These are phyloP conservation scores for Sisyra nigra DNA, from an alignment of 2,888 invertebrate genomes.

Conservation along the genomic window DNA sequence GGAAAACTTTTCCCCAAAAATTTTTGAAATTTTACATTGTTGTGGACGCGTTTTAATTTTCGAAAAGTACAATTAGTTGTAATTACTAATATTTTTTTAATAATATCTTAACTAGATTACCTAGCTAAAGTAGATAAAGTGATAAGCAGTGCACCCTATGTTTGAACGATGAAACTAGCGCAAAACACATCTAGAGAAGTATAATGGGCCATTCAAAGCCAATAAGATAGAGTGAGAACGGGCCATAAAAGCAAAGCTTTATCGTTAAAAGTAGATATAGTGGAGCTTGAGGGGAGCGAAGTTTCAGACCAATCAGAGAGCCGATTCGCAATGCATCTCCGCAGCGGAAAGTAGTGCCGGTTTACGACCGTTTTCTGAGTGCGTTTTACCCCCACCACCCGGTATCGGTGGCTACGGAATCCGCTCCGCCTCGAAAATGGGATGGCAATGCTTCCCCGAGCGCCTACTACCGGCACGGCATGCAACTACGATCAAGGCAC, in stretches of 20 bases:
- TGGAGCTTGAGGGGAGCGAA: constrained; percentile 26
- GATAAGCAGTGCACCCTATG: no score
- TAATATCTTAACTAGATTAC: no score
- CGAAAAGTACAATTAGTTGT: no score
- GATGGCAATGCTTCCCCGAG: constrained; percentile 14
- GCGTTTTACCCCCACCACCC: constrained; percentile 11
- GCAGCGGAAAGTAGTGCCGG: constrained; percentile 26
- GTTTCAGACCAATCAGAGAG: constrained; percentile 38
- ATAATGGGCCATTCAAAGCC: constrained; percentile 5
- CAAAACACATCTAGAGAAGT: not conserved
- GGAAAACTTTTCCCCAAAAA: no score
- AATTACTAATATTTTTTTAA: no score
- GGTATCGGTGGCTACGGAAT: constrained; percentile 13
- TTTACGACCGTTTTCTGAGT: constrained; percentile 6
- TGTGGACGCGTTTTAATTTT: not conserved
- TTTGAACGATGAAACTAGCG: no score
- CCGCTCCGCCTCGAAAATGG: no score
- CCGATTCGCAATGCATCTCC: constrained; percentile 33
- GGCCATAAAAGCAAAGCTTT: constrained; percentile 12
- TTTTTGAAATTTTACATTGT: no score
- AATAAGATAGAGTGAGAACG: constrained; percentile 14
- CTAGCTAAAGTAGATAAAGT: no score
- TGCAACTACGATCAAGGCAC: constrained; percentile 22
- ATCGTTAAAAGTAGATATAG: constrained; percentile 15
- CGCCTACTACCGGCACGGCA: constrained; percentile 31